Evolutionary conservation across 2,888 invertebrate species (phyloP), one percentile per base, ranked within the genome.

Genomic region (Podotricha telesiphe): DNA sequence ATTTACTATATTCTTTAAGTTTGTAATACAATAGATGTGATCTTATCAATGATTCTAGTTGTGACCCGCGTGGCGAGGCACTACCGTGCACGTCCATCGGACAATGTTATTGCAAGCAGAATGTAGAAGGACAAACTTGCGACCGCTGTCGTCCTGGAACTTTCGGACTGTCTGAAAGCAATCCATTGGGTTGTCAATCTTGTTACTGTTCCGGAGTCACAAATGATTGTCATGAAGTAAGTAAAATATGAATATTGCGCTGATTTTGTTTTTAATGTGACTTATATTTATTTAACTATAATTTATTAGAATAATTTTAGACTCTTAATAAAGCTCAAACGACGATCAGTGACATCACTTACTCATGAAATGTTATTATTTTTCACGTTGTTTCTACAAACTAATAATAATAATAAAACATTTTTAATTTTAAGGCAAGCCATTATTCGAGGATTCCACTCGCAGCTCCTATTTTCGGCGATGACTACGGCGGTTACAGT

Each of bases 141-240:
- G 95, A 96, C 81, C 94, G 94, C 22, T 99, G 99, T 82, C 93
- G 95, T 4, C 91, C 94, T 5, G 96, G 97, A 7, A 96, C 96
- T 0, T 99, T 96, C 83, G 96, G 97, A 20, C 92, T 99, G 0
- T 95, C 95, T 20, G 81, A 85, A 0, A 86, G 86, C 17, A 96
- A 97, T 85, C 94, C 95, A 0, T 94, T 95, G 58, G 98, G 98
- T 11, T 99, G 99, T 83, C 94, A 95, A 56, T 93, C 95, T 66
- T 99, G 99, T 84, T 98, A 95, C 93, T 99, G 99, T 86, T 97
- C 97, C 22, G 97, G 97, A 13, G 95, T 96, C 10, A 94, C 96
- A 0, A 92, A 91, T 2, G 94, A 95, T 40, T 99, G 99, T 82
- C 94, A 94, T 61, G 96, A 96, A 82, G 93, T 92, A 80, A 77